Percentiles rank a stretch among this genome's conserved stretches.
phyloP scores from a whole-genome alignment of 2,113 vertebrate genomes.

The Felis catus region DNA sequence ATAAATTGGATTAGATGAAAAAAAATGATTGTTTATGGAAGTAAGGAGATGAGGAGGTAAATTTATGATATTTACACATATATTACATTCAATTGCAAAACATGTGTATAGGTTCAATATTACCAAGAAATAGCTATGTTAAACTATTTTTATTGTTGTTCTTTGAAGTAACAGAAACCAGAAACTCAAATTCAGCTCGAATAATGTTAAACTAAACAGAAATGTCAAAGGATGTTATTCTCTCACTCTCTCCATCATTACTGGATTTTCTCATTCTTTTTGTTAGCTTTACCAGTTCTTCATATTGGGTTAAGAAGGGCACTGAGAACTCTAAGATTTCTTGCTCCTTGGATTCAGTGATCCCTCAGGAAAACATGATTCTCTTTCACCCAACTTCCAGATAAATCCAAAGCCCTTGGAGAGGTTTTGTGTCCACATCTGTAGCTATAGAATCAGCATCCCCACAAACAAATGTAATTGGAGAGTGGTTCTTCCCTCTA shows the following conservation, averaged over 20 bases:
- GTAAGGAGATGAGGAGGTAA: neutral
- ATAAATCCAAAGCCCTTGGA: neutral
- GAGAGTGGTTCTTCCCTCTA: neutral
- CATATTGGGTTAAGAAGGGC: too few relatives aligned
- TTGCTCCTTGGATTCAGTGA: neutral
- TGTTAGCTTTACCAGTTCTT: neutral
- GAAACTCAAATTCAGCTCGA: neutral
- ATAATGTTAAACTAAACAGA: neutral
- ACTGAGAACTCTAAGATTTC: neutral
- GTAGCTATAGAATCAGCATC: neutral
- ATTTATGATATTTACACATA: neutral
- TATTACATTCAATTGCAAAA: neutral
- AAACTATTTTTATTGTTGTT: neutral
- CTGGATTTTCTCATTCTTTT: neutral
- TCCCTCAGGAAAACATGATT: neutral
- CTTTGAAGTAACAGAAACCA: neutral
- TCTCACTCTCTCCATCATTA: neutral
- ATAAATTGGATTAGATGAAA: neutral
- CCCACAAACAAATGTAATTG: neutral
- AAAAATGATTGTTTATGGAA: neutral
- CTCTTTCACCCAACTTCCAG: neutral
- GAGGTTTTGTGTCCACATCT: neutral
- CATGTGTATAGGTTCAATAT: neutral
- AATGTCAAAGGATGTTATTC: neutral
- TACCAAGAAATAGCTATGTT: neutral